Base-by-base conservation (phyloP, 1,140 invertebrate species). In the Cydia fagiglandana region DNA sequence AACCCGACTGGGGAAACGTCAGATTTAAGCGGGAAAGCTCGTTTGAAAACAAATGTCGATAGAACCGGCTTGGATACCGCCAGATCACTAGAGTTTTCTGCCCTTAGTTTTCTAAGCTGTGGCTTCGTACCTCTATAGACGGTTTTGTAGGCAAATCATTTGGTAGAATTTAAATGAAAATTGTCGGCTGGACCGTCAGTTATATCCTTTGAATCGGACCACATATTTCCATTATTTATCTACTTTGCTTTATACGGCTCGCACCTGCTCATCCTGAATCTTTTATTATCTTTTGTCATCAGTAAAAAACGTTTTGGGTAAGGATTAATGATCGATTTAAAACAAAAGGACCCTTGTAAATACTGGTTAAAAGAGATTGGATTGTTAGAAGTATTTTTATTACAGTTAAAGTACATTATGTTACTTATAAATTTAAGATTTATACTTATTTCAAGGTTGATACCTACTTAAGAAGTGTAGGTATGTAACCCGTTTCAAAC, bases 81-180 rank as follows among this genome's bases (percentile, higher is more conserved):
- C 3, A 47, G 15, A 61, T 38, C 12, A 53, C 15, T 17, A 2
- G 4, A 24, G 17, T 74, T n/a, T 41, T 45, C 2, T 24, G 28
- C 34, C 12, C 5, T 38, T 28, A 17, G 17, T 70, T 77, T 74
- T 38, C 76, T 78, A 75, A 10, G 47, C 82, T 84, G 77, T 84
- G 80, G 50, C 73, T 70, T 34, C 20, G 56, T 70, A 70, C 12
- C 45, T 66, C 47, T 75, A 38, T 66, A 41, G 75, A 56, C 20
- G 64, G 77, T 77, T 53, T 50, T 64, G 61, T 56, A 76, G 76
- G 78, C 76, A 79, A 80, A 80, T 80, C 79, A 81, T 80, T 83
- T 81, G 77, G 76, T 74, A 79, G 76, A 73, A 81, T 81, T 83
- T 83, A 80, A 83, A 80, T 79, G 78, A 81, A 76, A 74, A 81